These are phyloP conservation scores for Dusona sp. DNA, from an alignment of 2,888 invertebrate species.

Conservation along the genomic window DNA sequence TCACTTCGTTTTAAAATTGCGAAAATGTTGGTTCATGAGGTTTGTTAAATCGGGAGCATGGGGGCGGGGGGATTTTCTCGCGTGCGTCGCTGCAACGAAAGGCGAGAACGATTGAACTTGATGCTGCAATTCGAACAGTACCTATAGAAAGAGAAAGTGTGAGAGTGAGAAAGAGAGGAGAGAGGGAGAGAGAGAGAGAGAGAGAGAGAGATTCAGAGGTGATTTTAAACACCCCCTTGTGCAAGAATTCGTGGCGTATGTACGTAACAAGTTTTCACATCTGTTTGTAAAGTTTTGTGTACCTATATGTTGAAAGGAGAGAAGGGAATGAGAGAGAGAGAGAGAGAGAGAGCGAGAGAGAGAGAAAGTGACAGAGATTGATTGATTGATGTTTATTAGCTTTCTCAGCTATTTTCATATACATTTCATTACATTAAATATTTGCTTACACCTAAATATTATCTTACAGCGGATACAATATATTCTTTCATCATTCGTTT, in stretches of 20 bases:
- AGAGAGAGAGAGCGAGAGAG: neutral
- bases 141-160: neutral
- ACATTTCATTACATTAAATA: too few relatives aligned
- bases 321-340: neutral
- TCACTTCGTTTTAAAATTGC: slow-evolving; percentile 38
- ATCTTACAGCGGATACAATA: too few relatives aligned
- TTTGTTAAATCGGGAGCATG: slow-evolving; percentile 12
- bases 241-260: slow-evolving; percentile 32
- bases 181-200: slow-evolving; percentile 8
- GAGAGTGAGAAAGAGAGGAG: slow-evolving; percentile 20
- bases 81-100: slow-evolving; percentile 40
- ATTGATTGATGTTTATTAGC: too few relatives aligned
- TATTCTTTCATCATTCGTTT: too few relatives aligned
- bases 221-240: slow-evolving; percentile 42
- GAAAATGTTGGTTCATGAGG: slow-evolving; percentile 47
- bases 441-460: too few relatives aligned
- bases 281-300: slow-evolving; percentile 33
- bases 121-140: slow-evolving; percentile 41
- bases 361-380: too few relatives aligned
- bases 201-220: neutral
- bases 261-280: slow-evolving; percentile 34
- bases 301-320: neutral
- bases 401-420: too few relatives aligned
- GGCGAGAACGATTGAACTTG: slow-evolving; percentile 50
- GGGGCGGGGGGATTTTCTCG: slow-evolving; percentile 23